Evolutionary conservation across 2,113 vertebrate species (phyloP), one percentile per base, ranked within the genome.

Genomic region (Acinonyx jubatus): DNA sequence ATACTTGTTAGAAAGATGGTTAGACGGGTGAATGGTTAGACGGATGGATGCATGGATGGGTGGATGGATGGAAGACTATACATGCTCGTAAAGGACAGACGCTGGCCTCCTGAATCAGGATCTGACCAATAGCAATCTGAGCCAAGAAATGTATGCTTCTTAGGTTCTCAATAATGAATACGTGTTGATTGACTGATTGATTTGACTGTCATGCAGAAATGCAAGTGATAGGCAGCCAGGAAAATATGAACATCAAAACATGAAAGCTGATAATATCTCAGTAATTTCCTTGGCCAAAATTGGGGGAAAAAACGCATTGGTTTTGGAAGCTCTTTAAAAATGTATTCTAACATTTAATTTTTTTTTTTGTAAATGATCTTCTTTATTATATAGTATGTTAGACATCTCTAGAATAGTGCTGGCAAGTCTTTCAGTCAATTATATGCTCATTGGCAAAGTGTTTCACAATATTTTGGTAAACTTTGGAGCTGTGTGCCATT

Each of bases 391-490:
- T 94, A 55, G 57, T 27, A 52, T 97, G 52, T 96, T 96, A 96
- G 71, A 68, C 66, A 69, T 74, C 63, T 90, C 74, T 82, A 68
- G 84, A 69, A 79, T 36, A 82, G 79, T 91, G 50, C 84, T 98
- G 97, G 92, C 92, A 98, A 94, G 84, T 52, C 80, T 90, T 92
- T 63, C 36, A 52, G 76, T 55, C 84, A 92, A 78, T 91, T 97
- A 90, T 41, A 79, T 61, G 76, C 61, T 96, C 94, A 25, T 48
- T 98, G 96, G 92, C 97, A 93, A 95, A 91, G 19, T 65, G 18
- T 82, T 86, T 90, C 76, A 92, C 93, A 97, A 86, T 95, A 88
- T 96, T 97, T 31, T 50, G n/a, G 88, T 95, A 93, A 92, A 94
- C 90, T 94, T 74, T 27, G 55, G 61, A 96, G 94, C 38, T 82